A percentile compares a stretch with the other conserved stretches of the same genome.
phyloP scores from a whole-genome alignment of 2,797 vertebrate species.

The Gymnothorax reevesii region DNA sequence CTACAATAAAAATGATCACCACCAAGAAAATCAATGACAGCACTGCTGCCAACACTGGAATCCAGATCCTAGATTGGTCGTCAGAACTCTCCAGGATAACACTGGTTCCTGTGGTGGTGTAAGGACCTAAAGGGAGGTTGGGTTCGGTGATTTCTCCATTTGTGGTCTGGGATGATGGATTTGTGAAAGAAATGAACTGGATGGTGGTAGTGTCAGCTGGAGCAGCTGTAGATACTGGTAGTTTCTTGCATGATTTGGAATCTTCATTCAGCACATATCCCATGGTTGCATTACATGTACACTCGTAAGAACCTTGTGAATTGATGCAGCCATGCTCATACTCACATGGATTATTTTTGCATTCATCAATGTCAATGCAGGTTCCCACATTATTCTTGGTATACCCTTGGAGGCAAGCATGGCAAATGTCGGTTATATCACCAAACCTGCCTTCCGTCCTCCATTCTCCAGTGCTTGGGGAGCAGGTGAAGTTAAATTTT shows the following conservation, averaged over 20 bases:
- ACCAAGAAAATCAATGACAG: conserved; percentile 73
- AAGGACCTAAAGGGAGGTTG: neutral
- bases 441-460: conserved; percentile 43
- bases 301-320: conserved; percentile 56
- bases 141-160: neutral
- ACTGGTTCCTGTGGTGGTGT: neutral
- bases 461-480: conserved; percentile 33
- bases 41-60: conserved; percentile 72
- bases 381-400: conserved; percentile 33
- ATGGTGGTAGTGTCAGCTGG: neutral
- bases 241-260: conserved; percentile 18
- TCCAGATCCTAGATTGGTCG: conserved; percentile 55
- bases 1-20: conserved; percentile 66
- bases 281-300: conserved; percentile 42
- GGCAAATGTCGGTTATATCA: conserved; percentile 54
- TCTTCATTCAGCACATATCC: conserved; percentile 22
- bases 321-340: conserved; percentile 49
- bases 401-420: conserved; percentile 49
- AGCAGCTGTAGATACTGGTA: neutral
- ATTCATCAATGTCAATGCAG: conserved; percentile 63
- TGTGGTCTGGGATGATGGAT: neutral
- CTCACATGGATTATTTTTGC: conserved; percentile 46
- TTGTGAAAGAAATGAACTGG: neutral
- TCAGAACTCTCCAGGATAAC: neutral
- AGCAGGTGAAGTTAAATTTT: conserved; percentile 59